Evolutionary conservation across 2,797 vertebrate genomes (phyloP), one percentile per base, ranked within the genome.

Genomic region (Eulemur coronatus): DNA sequence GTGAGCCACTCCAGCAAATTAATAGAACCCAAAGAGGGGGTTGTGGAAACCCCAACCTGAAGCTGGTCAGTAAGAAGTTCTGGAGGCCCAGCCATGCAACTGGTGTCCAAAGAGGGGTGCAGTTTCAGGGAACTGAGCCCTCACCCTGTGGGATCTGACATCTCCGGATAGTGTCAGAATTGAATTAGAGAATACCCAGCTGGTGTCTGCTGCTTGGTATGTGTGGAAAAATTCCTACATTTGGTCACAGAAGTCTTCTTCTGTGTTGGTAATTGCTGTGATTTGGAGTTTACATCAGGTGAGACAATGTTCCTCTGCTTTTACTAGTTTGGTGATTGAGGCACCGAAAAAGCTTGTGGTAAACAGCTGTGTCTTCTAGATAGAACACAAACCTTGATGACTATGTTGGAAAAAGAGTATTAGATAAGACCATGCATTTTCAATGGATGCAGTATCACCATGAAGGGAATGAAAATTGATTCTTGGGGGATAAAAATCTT

Each of bases 271-370:
- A 30, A 65, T n/a, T n/a, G 33, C 15, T 65, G 13, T n/a, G 48
- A 10, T 22, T 70, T 78, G 28, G 84, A 33, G 28, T 61, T 96
- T n/a, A n/a, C 67, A 59, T 2, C 69, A 12, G 8, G 84, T 89
- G 55, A 84, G 50, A 91, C 52, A 72, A 65, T 33, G 6, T 67
- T 93, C 41, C 59, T 41, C 79, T 89, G 28, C 14, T 81, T 94
- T 84, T 65, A 93, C n/a, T 70, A 86, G 33, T 90, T 50, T 85
- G 61, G 14, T 94, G 28, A 43, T 46, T 73, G 55, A 73, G 22
- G 69, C n/a, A 93, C 22, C 84, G 22, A 89, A 93, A 94, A 92
- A 65, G n/a, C 20, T 85, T 70, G 15, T 63, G 38, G 28, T 84
- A 69, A 12, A 90, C 5, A 82, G 35, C 5, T 96, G 5, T 12